A percentile compares a stretch with the other conserved stretches of the same genome.
phyloP scores from a whole-genome alignment of 53 echinoderm and acorn worm genomes.

The Echinarachnius parma region DNA sequence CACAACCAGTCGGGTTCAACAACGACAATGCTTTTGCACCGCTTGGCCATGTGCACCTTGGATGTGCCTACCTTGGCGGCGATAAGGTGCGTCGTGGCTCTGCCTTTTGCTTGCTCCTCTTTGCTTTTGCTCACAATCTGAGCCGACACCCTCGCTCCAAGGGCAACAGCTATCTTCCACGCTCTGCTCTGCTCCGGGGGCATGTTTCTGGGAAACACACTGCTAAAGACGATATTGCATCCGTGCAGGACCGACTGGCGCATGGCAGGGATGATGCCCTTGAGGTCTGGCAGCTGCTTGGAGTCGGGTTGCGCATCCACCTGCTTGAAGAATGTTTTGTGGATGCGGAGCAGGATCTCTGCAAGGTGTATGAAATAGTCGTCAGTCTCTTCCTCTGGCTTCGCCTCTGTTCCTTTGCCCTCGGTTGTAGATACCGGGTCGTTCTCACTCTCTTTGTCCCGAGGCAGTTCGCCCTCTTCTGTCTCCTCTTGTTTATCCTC shows the following conservation, averaged over 20 bases:
- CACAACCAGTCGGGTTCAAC: conserved; percentile 91
- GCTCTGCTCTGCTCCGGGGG: conserved; percentile 89
- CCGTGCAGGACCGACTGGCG: conserved; percentile 70
- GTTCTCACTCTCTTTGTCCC: conserved; percentile 28
- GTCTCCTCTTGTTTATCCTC: conserved; percentile 35
- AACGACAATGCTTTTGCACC: conserved; percentile 69
- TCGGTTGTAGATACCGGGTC: conserved; percentile 15
- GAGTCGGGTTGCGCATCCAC: conserved; percentile 25
- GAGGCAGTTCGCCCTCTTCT: conserved; percentile 28
- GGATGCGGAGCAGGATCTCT: conserved; percentile 74
- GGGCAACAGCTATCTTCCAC: conserved; percentile 83
- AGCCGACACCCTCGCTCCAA: conserved; percentile 75
- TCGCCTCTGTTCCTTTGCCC: conserved; percentile 5
- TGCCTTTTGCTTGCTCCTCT: conserved; percentile 46
- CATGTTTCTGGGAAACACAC: conserved; percentile 94
- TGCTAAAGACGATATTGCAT: conserved; percentile 76
- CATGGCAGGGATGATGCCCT: conserved; percentile 73
- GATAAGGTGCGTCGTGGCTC: conserved; percentile 92
- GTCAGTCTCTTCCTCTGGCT: conserved; percentile 31
- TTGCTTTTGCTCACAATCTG: conserved; percentile 60
- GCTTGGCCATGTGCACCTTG: conserved; percentile 75
- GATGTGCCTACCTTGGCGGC: conserved; percentile 93
- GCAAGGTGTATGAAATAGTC: conserved; percentile 90
- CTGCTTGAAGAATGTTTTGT: conserved; percentile 65
- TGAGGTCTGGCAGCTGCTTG: conserved; percentile 69